phyloP scores from a whole-genome alignment of 2,113 vertebrate genomes.

The Phrynosoma blainvillii region DNA sequence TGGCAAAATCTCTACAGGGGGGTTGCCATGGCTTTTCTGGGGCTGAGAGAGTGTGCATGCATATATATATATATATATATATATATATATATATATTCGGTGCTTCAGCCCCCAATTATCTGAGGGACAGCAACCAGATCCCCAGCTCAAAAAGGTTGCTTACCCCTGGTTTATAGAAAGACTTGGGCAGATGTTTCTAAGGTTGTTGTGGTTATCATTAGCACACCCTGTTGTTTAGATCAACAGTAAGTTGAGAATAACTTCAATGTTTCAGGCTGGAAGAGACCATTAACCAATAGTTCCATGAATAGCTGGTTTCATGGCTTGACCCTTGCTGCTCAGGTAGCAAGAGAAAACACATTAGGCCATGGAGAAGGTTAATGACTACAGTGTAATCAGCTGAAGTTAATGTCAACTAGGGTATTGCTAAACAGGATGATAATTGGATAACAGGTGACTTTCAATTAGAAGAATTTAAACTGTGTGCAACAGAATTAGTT shows the following conservation, averaged over 20 bases:
- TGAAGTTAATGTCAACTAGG: constrained; percentile 20
- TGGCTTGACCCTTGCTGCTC: background rate
- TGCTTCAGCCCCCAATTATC: too few relatives aligned
- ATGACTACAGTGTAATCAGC: constrained; percentile 13
- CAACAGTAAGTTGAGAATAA: background rate
- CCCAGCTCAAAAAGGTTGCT: too few relatives aligned
- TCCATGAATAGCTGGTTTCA: constrained; percentile 24
- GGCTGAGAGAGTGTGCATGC: too few relatives aligned
- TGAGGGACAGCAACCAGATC: too few relatives aligned
- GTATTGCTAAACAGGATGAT: constrained; percentile 25
- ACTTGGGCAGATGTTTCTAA: background rate
- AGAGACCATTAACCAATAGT: background rate
- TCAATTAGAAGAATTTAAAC: constrained; percentile 9
- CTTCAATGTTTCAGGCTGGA: constrained; percentile 1
- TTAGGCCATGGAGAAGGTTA: constrained; percentile 27
- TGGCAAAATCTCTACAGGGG: too few relatives aligned
- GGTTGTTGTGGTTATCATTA: background rate
- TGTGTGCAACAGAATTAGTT: background rate
- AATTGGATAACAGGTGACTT: constrained; percentile 37
- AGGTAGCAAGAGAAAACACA: constrained; percentile 13
- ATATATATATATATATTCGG: too few relatives aligned
- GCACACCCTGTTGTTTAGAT: background rate
- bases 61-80: too few relatives aligned
- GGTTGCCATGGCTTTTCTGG: too few relatives aligned
- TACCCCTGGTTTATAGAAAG: background rate